Percentiles rank a stretch among this genome's conserved stretches.
Evolutionary conservation across 2,888 invertebrate species (phyloP).

Genomic region (Zele albiditarsus): DNA sequence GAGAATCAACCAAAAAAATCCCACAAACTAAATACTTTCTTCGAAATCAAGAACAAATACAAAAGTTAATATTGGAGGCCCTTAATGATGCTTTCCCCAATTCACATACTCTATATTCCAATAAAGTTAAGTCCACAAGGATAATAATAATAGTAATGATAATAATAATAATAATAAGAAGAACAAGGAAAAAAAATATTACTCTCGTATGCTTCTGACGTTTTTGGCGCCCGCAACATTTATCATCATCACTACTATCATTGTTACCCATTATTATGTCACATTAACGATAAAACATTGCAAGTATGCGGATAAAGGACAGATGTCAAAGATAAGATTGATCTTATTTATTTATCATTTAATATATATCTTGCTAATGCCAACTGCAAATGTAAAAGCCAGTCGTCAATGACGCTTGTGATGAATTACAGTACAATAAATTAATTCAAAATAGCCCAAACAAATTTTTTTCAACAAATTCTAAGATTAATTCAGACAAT

Average conservation of each 20-base stretch:
- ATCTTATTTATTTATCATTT: neutral
- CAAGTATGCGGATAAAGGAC: neutral
- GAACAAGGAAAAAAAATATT: too few species aligned
- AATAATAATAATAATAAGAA: too few species aligned
- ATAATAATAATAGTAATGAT: too few species aligned
- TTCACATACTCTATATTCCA: too few species aligned
- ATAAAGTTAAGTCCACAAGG: too few species aligned
- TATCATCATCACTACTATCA: slow-evolving; percentile 32
- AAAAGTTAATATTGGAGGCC: too few species aligned
- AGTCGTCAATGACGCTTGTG: neutral
- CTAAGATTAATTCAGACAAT: neutral
- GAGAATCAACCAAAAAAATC: too few species aligned
- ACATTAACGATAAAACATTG: slow-evolving; percentile 19
- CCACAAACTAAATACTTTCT: too few species aligned
- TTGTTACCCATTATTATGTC: neutral
- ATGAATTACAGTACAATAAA: neutral
- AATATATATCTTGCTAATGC: neutral
- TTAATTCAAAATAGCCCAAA: neutral
- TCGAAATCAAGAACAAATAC: too few species aligned
- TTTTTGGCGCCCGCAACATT: slow-evolving; percentile 63
- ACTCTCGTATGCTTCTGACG: slow-evolving; percentile 65
- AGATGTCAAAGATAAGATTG: slow-evolving; percentile 3
- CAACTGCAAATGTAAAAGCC: neutral
- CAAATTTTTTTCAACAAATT: neutral
- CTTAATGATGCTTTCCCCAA: too few species aligned